Conservation (phyloP, 2,888 invertebrate genomes). For the Hypomecis punctinalis region DNA sequence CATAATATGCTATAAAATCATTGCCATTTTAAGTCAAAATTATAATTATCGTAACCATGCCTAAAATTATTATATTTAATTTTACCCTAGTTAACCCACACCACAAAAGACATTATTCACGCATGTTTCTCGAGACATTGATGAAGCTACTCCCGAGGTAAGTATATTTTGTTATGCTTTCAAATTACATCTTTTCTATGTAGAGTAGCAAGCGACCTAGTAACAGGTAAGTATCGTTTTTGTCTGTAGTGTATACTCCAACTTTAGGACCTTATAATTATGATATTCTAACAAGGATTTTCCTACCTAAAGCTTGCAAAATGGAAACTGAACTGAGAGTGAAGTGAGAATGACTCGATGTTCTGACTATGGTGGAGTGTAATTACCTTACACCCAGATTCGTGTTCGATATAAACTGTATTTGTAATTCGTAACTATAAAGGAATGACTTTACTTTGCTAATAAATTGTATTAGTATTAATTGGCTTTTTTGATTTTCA, state of each 20-base stretch:
- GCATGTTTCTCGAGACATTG: slow-evolving; percentile 36
- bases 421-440: slow-evolving; percentile 59
- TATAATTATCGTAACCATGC: not conserved
- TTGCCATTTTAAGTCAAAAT: not conserved
- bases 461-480: slow-evolving; percentile 67
- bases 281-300: slow-evolving; percentile 60
- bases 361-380: slow-evolving; percentile 67
- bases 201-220: slow-evolving; percentile 8
- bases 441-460: slow-evolving; percentile 49
- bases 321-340: slow-evolving; percentile 74
- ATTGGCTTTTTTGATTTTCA: slow-evolving; percentile 63
- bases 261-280: slow-evolving; percentile 30
- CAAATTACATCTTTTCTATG: slow-evolving; percentile 1
- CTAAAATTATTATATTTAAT: not conserved
- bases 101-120: slow-evolving; percentile 26
- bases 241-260: slow-evolving; percentile 29
- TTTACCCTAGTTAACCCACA: slow-evolving; percentile 23
- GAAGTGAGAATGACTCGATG: slow-evolving; percentile 61
- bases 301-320: slow-evolving; percentile 82
- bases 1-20: too few relatives aligned
- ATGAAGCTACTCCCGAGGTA: slow-evolving; percentile 42
- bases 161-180: slow-evolving; percentile 43
- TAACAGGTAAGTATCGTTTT: slow-evolving; percentile 58
- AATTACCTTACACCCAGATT: slow-evolving; percentile 46
- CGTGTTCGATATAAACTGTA: slow-evolving; percentile 39